Percentiles rank a stretch among this genome's conserved stretches.
Evolutionary conservation across 2,797 vertebrate species (phyloP).

Genomic region (Streptopelia turtur): DNA sequence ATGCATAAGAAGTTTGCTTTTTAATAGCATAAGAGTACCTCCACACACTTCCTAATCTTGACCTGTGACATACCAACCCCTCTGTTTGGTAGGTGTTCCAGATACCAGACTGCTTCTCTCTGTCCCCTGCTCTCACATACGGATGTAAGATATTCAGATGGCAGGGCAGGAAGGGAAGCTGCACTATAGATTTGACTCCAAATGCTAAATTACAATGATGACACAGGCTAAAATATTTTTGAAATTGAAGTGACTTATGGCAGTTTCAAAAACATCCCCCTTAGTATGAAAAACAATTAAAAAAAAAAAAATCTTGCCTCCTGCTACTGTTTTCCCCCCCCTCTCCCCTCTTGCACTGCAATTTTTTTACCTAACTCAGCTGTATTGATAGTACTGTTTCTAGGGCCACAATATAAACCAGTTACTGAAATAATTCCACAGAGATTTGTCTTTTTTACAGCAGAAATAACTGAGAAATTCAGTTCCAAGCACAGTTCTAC

Average conservation of each 20-base stretch:
- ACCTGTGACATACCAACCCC: accelerated
- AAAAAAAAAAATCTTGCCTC: neutral
- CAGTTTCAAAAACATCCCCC: neutral
- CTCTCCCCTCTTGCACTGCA: neutral
- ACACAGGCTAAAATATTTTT: neutral
- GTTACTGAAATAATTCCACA: neutral
- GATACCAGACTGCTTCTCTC: neutral
- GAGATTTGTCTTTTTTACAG: accelerated
- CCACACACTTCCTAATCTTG: neutral
- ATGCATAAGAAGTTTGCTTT: neutral
- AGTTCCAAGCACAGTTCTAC: neutral
- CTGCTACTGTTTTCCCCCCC: neutral
- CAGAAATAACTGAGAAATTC: neutral
- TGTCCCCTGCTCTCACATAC: neutral
- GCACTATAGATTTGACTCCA: neutral
- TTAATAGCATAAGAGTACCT: neutral
- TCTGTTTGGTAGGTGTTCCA: neutral
- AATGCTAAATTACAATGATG: neutral
- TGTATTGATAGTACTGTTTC: neutral
- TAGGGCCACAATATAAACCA: neutral
- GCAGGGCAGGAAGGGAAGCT: neutral
- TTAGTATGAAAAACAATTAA: neutral
- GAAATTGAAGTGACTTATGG: neutral
- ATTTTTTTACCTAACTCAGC: neutral
- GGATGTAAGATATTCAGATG: neutral